Conservation (phyloP, 2,888 invertebrate species). For the Agrotis exclamationis region DNA sequence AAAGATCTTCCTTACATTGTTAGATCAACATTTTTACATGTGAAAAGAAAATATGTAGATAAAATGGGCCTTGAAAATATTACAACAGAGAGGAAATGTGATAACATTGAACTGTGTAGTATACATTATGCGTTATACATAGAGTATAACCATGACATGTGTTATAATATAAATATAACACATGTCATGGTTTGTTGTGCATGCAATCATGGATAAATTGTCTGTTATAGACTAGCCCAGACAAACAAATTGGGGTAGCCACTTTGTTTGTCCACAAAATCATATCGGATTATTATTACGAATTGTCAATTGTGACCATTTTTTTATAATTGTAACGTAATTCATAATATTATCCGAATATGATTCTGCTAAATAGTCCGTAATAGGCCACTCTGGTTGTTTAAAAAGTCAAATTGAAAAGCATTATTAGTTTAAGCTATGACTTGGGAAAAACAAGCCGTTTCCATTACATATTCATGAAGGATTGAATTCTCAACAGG, state of each 20-base stretch:
- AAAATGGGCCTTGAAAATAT: conserved; percentile 10
- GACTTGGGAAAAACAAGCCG: neutral
- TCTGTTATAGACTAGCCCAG: neutral
- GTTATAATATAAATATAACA: too few species aligned
- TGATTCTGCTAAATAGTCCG: too few species aligned
- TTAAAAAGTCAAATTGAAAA: neutral
- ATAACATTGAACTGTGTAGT: conserved; percentile 32
- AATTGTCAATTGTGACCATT: too few species aligned
- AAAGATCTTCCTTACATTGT: conserved; percentile 35
- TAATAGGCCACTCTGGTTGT: too few species aligned
- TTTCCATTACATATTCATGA: neutral
- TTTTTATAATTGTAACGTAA: too few species aligned
- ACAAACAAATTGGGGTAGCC: neutral
- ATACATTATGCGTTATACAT: conserved; percentile 1
- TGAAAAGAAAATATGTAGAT: conserved; percentile 33
- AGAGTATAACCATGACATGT: too few species aligned
- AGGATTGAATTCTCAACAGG: neutral
- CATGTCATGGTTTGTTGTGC: neutral
- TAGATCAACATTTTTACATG: conserved; percentile 38
- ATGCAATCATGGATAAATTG: neutral
- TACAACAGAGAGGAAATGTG: conserved; percentile 37
- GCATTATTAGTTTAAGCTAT: neutral
- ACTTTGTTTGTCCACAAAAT: too few species aligned
- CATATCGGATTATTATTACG: too few species aligned
- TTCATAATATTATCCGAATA: too few species aligned